phyloP scores from a whole-genome alignment of 64 coral and sea anemone species.

The Dendrophyllia cribrosa region DNA sequence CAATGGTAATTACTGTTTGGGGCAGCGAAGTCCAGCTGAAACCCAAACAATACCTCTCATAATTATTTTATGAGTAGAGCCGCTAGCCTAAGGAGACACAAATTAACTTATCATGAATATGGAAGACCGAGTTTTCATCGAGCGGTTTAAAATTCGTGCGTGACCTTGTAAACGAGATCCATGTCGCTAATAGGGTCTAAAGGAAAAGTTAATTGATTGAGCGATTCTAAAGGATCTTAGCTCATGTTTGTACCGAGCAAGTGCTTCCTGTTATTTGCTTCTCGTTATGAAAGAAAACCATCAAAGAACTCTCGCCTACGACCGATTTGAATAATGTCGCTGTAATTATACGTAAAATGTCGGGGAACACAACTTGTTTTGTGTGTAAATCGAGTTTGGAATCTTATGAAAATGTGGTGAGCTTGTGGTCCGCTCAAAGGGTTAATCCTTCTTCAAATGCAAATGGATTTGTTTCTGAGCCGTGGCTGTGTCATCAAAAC shows the following conservation, averaged over 20 bases:
- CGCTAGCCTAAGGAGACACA: not conserved
- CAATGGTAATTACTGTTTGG: not conserved
- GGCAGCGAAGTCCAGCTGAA: not conserved
- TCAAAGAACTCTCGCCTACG: not conserved
- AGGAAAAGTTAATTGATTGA: constrained; percentile 33
- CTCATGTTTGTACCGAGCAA: not conserved
- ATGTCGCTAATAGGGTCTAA: not conserved
- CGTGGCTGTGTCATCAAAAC: constrained; percentile 45
- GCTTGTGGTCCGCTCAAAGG: not conserved
- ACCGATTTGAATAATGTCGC: not conserved
- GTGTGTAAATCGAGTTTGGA: constrained; percentile 27
- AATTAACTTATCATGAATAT: not conserved
- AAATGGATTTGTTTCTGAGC: constrained; percentile 22
- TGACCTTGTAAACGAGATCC: not conserved
- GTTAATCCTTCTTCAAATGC: constrained; percentile 38
- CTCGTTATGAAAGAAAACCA: not conserved
- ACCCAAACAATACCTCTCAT: constrained; percentile 14
- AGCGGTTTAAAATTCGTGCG: not conserved
- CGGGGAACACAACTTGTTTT: not conserved
- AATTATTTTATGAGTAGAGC: constrained; percentile 35
- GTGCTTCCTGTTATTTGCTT: constrained; percentile 20
- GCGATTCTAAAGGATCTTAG: not conserved
- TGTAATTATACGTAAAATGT: not conserved
- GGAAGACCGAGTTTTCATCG: not conserved
- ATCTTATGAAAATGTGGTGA: not conserved